These are phyloP conservation scores for Siniperca knerii DNA, from an alignment of 2,113 vertebrate genomes.

Conservation along the genomic window DNA sequence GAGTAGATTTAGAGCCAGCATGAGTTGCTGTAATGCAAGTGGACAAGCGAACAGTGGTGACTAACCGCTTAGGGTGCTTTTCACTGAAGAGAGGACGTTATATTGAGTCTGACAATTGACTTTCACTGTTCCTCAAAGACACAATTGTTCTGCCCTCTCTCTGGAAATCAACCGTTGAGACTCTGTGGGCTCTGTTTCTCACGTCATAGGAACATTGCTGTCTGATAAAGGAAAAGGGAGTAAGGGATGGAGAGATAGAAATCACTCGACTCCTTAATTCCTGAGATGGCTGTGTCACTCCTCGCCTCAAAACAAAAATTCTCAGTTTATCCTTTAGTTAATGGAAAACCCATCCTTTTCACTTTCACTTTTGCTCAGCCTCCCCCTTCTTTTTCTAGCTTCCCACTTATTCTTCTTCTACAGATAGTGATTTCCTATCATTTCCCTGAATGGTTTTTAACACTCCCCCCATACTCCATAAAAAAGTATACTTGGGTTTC, in stretches of 20 bases:
- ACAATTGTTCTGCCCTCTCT: conserved; percentile 29
- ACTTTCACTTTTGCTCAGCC: neutral
- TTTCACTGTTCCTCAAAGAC: conserved; percentile 45
- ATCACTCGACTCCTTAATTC: conserved; percentile 22
- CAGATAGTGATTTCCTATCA: neutral
- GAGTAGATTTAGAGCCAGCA: neutral
- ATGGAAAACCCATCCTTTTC: neutral
- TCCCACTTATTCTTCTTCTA: neutral
- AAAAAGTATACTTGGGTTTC: neutral
- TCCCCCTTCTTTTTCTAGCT: neutral
- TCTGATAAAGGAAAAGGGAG: conserved; percentile 38
- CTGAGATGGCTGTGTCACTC: neutral
- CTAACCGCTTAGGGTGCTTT: conserved; percentile 6
- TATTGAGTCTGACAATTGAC: conserved; percentile 39
- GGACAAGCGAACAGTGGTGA: conserved; percentile 25
- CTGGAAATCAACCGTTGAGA: conserved; percentile 33
- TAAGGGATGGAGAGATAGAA: neutral
- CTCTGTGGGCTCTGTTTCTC: conserved; percentile 16
- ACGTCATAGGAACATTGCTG: conserved; percentile 16
- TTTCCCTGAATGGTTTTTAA: neutral
- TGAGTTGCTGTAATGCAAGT: conserved; percentile 29
- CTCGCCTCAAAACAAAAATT: neutral
- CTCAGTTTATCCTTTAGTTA: neutral
- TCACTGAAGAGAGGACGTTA: conserved; percentile 18
- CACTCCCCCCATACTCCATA: neutral